Evolutionary conservation across 2,888 invertebrate species (phyloP), one percentile per base, ranked within the genome.

Genomic region (Chromoteleia sp.): DNA sequence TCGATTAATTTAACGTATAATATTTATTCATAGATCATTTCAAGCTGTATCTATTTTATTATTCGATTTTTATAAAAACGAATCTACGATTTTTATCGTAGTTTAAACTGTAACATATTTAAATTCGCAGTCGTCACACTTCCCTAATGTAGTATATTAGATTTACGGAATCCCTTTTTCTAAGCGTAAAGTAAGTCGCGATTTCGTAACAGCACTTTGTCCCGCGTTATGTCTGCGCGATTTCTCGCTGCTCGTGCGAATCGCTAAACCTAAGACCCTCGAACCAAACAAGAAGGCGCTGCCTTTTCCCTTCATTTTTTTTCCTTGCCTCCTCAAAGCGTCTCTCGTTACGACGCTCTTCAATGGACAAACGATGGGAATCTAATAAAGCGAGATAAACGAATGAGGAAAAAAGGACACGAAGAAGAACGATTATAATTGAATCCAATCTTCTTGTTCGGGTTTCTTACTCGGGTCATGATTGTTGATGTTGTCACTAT

Each of bases 341-440:
- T 52, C 78, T 75, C 70, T 80, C 74, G 80, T 80, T 80, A 83
- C 76, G 33, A 54, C 65, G 61, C 81, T 81, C 81, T 76, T 81
- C 68, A 70, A 76, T 67, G 76, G 65, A 71, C 70, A 76, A 73
- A 68, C 65, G 77, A 77, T 71, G 73, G 54, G 50, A 78, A 78
- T 80, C 74, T 80, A 74, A 80, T 80, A 80, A 74, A 63, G 50
- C 70, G 68, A 74, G 63, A 74, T 80, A 80, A 79, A 73, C 79
- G 68, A 79, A 68, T 79, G 52, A 78, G 58, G 33, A 48, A 77
- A 56, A 77, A 56, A 39, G 33, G 67, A 58, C 50, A 41, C 41
- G 45, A 14, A 8, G 14, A 25, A 12, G 43, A 54, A 33, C 25
- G 29, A 39, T 54, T 52, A 59, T 79, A 61, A 79, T 68, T 50